phyloP scores from a whole-genome alignment of 2,113 vertebrate species.

The Pyrgilauda ruficollis region DNA sequence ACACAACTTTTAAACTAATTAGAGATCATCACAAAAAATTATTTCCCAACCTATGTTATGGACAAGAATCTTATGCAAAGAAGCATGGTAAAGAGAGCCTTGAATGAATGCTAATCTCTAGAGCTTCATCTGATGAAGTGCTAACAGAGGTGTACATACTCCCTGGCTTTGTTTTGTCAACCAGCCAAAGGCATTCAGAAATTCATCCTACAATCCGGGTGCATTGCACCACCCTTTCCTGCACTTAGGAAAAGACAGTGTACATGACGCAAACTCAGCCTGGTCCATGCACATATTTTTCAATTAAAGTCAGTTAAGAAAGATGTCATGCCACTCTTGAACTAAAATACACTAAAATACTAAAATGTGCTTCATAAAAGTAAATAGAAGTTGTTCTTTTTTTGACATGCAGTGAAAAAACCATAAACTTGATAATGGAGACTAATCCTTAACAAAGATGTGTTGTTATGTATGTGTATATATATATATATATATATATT shows the following conservation, averaged over 20 bases:
- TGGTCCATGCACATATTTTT: neutral
- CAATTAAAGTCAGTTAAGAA: neutral
- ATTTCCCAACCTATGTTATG: neutral
- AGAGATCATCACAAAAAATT: neutral
- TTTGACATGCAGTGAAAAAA: neutral
- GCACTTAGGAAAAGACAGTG: neutral
- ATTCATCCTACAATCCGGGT: neutral
- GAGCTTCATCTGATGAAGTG: neutral
- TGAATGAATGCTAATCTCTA: neutral
- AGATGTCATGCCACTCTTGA: neutral
- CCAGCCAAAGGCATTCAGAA: neutral
- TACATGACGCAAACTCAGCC: neutral
- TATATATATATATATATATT: neutral
- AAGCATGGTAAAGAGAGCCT: neutral
- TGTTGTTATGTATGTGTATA: accelerated
- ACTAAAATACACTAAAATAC: neutral
- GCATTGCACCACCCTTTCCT: neutral
- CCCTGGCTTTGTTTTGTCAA: neutral
- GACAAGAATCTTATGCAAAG: neutral
- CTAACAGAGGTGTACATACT: neutral
- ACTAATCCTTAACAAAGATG: neutral
- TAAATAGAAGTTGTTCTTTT: neutral
- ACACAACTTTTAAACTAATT: neutral
- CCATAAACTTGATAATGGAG: neutral
- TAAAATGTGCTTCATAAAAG: neutral